Base-by-base conservation (phyloP, 2,797 vertebrate genomes). In the Sebastes reedi region DNA sequence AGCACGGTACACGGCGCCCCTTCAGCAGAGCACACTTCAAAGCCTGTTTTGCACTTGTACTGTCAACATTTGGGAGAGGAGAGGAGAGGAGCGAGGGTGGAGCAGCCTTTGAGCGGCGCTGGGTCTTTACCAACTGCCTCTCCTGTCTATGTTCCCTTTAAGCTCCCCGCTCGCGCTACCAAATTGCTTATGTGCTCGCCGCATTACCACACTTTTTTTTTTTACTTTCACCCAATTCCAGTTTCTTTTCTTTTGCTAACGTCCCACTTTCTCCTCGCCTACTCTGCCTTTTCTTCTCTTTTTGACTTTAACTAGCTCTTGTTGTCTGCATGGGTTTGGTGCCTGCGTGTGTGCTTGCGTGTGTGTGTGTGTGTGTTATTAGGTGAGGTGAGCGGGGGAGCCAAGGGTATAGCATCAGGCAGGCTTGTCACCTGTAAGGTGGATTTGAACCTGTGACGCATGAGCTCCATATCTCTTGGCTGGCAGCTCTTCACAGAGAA, bases 41-140 rank as follows among this genome's bases (percentile, higher is more conserved):
- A 96, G 94, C 89, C 90, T 93, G 92, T 94, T 95, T 92, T 95
- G 94, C 92, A 95, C 93, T 94, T 93, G 93, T 93, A 95, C 95
- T 95, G 96, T 96, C 95, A 96, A 95, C 95, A 94, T 93, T 90
- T 90, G 94, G 94, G 89, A 90, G 91, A 77, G 66, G 83, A 92
- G 90, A 87, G 64, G 85, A 93, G 90, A 88, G 86, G 91, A 91
- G 91, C 84, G 91, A 94, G 94, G 94, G 94, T 94, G 95, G 94
- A 93, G 93, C 94, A 93, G 92, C 89, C 91, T 96, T 96, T 96
- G 95, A 95, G 95, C 91, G 80, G 91, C 82, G 76, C 77, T 75
- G 88, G 95, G 94, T 95, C 94, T 96, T 96, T 95, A 93, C 93
- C 93, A 91, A 87, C 73, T 72, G 85, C 91, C 84, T 93, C 93